Conservation (phyloP, 1,140 invertebrate species). For the Brevipalpus yothersi region DNA sequence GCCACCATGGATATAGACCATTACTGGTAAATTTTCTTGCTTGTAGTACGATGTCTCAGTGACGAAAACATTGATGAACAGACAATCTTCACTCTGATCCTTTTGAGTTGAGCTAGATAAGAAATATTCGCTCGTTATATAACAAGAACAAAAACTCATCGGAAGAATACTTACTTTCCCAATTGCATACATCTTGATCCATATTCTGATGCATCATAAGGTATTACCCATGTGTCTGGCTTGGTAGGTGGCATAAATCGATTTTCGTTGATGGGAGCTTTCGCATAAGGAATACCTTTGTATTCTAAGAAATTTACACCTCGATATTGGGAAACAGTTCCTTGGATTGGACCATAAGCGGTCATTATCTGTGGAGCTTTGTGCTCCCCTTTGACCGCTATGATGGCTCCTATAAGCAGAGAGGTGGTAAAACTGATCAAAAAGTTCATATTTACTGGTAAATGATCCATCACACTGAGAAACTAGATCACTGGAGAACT, state of each 20-base stretch:
- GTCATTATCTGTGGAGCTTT: too few species aligned
- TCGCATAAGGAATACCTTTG: not conserved
- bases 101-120: not conserved
- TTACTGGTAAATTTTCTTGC: constrained; percentile 28
- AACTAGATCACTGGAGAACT: too few species aligned
- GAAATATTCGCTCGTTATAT: not conserved
- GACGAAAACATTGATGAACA: constrained; percentile 78
- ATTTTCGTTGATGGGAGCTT: not conserved
- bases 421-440: too few species aligned
- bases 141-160: not conserved
- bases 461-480: too few species aligned
- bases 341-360: not conserved
- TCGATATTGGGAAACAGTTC: not conserved
- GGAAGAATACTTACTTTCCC: not conserved
- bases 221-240: not conserved
- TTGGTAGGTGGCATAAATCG: not conserved
- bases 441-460: too few species aligned
- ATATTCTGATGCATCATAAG: not conserved
- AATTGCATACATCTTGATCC: not conserved
- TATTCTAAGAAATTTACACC: not conserved
- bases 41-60: not conserved
- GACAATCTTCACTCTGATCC: constrained; percentile 53
- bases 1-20: constrained; percentile 54
- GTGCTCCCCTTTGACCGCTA: too few species aligned
- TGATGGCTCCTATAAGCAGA: too few species aligned